phyloP scores from a whole-genome alignment of 2,113 vertebrate genomes.

The Pituophis catenifer region DNA sequence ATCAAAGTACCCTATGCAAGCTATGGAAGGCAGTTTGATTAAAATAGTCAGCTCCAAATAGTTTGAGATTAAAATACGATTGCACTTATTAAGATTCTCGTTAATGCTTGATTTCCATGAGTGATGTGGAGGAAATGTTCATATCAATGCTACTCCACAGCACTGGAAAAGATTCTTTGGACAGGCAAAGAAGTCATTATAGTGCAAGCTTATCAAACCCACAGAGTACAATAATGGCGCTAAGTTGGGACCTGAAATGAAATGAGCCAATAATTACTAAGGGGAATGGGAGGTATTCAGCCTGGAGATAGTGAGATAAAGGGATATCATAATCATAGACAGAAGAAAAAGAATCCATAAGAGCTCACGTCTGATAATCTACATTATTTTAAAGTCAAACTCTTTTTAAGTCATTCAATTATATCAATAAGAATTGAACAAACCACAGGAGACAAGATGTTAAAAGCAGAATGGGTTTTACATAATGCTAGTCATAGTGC shows the following conservation, averaged over 20 bases:
- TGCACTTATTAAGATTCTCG: conserved; percentile 44
- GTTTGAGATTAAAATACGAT: conserved; percentile 42
- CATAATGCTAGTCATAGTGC: background rate
- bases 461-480: conserved; percentile 10
- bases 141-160: background rate
- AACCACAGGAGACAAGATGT: conserved; percentile 8
- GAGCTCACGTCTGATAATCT: conserved; percentile 6
- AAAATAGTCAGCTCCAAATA: conserved; percentile 45
- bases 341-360: conserved; percentile 5
- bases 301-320: background rate
- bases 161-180: conserved; percentile 4
- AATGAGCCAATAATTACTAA: conserved; percentile 37
- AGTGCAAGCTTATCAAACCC: conserved; percentile 28
- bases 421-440: conserved; percentile 28
- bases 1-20: conserved; percentile 44
- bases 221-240: conserved; percentile 1
- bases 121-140: conserved; percentile 43
- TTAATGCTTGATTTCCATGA: conserved; percentile 33
- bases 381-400: conserved; percentile 27
- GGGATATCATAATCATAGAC: background rate
- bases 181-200: conserved; percentile 26
- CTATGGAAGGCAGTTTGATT: conserved; percentile 41
- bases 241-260: conserved; percentile 6
- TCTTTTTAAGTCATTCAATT: conserved; percentile 12
- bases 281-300: conserved; percentile 26